Percentiles rank a stretch among this genome's conserved stretches.
phyloP scores from a whole-genome alignment of 2,888 invertebrate species.

The Acanthosepion esculentum region DNA sequence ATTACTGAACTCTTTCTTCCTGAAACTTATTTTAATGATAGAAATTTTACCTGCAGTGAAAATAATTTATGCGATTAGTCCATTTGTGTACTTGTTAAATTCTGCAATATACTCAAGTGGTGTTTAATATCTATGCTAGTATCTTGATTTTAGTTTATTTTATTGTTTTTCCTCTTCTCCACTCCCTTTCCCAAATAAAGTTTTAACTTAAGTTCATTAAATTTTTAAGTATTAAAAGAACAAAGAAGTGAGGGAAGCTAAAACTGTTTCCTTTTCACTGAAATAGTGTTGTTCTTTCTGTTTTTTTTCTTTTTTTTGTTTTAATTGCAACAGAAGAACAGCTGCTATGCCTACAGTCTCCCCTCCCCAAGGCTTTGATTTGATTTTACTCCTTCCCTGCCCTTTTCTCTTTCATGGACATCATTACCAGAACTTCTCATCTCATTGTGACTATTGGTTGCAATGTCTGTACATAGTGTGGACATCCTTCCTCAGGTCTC shows the following conservation, averaged over 20 bases:
- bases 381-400: not conserved
- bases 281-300: not conserved
- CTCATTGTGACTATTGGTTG: not conserved
- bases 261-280: not conserved
- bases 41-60: too few species aligned
- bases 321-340: not conserved
- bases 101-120: not conserved
- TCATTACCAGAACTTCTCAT: not conserved
- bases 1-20: not conserved
- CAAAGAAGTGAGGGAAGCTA: not conserved
- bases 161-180: too few species aligned
- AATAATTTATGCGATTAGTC: too few species aligned
- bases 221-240: not conserved
- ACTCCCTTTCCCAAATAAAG: not conserved
- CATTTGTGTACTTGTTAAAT: not conserved
- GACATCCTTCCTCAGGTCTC: not conserved
- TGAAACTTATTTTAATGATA: not conserved
- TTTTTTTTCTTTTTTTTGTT: accelerated
- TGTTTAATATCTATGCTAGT: not conserved
- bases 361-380: not conserved
- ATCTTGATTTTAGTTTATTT: not conserved
- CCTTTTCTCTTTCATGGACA: not conserved
- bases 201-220: not conserved
- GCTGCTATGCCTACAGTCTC: not conserved
- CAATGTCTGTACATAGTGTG: slow-evolving; percentile 33